Conservation (phyloP, 2,113 vertebrate species). For the Centropus unirufus region DNA sequence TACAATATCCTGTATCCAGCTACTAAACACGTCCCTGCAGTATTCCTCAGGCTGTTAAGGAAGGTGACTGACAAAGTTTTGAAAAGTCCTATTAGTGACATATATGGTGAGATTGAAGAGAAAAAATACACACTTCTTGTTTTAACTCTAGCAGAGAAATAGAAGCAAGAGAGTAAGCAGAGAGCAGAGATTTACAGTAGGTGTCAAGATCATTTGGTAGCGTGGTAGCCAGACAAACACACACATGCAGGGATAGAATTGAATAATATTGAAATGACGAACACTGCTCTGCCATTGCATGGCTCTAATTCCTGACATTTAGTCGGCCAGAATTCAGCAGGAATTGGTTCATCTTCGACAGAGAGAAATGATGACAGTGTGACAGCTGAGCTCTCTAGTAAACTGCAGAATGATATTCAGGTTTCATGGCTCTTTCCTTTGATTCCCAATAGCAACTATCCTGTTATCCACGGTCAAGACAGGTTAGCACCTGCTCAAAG, state of each 20-base stretch:
- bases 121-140: neutral
- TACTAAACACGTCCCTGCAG: constrained; percentile 56
- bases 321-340: constrained; percentile 20
- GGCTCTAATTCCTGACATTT: neutral
- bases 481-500: constrained; percentile 82
- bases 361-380: constrained; percentile 59
- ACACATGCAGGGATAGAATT: neutral
- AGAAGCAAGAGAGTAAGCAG: neutral
- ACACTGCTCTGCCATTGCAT: neutral
- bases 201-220: neutral
- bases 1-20: constrained; percentile 59
- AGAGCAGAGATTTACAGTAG: neutral
- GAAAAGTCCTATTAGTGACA: constrained; percentile 57
- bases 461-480: constrained; percentile 68
- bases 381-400: constrained; percentile 70
- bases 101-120: constrained; percentile 18
- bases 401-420: constrained; percentile 29
- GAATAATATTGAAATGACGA: neutral
- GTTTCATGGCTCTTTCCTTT: constrained; percentile 48
- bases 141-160: neutral
- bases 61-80: constrained; percentile 54
- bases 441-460: constrained; percentile 54
- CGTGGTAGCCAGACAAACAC: fast-evolving
- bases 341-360: neutral
- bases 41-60: constrained; percentile 20